These are phyloP conservation scores for Drosophila subobscura DNA, from an alignment of 1,140 invertebrate genomes.

Conservation along the genomic window DNA sequence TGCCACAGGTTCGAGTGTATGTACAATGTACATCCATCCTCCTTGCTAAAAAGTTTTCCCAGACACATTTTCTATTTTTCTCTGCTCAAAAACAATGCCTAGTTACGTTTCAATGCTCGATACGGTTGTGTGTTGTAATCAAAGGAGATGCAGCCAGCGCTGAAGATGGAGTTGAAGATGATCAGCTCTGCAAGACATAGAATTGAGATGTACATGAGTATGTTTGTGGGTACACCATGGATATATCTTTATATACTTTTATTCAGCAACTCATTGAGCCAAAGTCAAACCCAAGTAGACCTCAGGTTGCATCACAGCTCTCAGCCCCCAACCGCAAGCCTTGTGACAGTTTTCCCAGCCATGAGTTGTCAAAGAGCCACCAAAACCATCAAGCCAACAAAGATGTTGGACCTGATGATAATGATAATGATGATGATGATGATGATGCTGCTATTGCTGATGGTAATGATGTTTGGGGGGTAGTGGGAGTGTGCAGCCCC, in stretches of 20 bases:
- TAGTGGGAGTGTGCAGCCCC: background rate
- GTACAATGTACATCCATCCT: background rate
- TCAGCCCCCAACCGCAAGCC: constrained; percentile 22
- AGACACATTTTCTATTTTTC: constrained; percentile 26
- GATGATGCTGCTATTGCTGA: too few species aligned
- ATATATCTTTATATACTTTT: constrained; percentile 12
- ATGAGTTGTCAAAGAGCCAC: constrained; percentile 18
- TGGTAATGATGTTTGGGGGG: too few species aligned
- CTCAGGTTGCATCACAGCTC: constrained; percentile 30
- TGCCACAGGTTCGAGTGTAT: constrained; percentile 13
- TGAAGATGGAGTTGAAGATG: too few species aligned
- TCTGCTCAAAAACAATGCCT: constrained; percentile 9
- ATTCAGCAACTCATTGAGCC: constrained; percentile 38
- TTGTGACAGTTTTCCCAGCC: constrained; percentile 44
- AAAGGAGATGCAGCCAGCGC: too few species aligned
- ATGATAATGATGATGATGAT: constrained; percentile 36
- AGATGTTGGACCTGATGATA: constrained; percentile 7
- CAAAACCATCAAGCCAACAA: too few species aligned
- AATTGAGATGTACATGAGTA: too few species aligned
- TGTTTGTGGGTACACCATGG: background rate
- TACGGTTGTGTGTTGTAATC: too few species aligned
- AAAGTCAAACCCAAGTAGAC: constrained; percentile 33
- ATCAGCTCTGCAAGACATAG: too few species aligned
- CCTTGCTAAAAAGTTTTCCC: constrained; percentile 12
- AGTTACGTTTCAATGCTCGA: too few species aligned